Base-by-base conservation (phyloP, 1,140 invertebrate species). In the Telenomus remus region DNA sequence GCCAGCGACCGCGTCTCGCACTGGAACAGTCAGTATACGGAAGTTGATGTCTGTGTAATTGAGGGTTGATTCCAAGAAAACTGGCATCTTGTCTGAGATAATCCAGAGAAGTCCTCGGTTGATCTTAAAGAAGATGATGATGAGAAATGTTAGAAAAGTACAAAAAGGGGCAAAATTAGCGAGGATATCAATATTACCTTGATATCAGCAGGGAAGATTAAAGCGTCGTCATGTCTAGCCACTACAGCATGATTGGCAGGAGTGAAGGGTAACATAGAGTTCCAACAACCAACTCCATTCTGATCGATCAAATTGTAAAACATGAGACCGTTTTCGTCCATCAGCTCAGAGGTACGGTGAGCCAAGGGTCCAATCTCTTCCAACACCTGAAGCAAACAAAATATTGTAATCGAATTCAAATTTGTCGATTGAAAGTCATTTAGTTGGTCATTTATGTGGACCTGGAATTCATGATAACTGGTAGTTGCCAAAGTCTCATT, bases 221-320 rank as follows among this genome's bases (percentile, higher is more conserved):
- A 81, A 12, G 92, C 91, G 0, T 91, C 90, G 79, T 95, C 92
- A 81, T 95, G 94, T 61, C 90, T 91, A 50, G 94, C 94, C 5
- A 93, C 91, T 12, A 95, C 83, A 9, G 89, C 93, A n/a, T 92
- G 91, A 85, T 93, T 93, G 47, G 91, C 88, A 0, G 91, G 89
- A 10, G 89, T 88, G 54, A 93, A 93, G 0, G 92, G 91, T 49
- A 91, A 85, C 4, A 85, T 84, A 0, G 91, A 92, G 78, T 94
- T 93, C 94, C 94, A 95, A 80, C 94, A 95, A 9, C 94, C 94
- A 0, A 95, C 89, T 1, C 92, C 92, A 72, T 95, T 95, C 76
- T 92, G 92, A 82, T 95, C 94, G 49, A 95, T 91, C 44, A 95
- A 86, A 84, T 92, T 94, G 81, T 92, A 95, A 39, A 94, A 89